A percentile compares a stretch with the other conserved stretches of the same genome.
phyloP scores from a whole-genome alignment of 2,888 invertebrate genomes.

The Geophilus truncorum region DNA sequence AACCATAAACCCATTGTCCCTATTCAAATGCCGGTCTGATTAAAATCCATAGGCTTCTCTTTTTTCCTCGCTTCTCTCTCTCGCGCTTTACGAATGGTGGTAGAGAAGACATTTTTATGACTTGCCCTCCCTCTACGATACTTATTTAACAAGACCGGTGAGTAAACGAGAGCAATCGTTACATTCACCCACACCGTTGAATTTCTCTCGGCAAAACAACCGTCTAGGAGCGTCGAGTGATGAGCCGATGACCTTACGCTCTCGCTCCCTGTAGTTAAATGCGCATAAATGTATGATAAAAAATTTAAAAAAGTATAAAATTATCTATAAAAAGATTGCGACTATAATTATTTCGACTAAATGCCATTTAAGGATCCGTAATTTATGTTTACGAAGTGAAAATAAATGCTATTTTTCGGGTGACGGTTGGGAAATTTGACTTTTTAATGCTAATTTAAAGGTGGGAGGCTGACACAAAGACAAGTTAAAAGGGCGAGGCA shows the following conservation, averaged over 20 bases:
- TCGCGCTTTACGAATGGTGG: neutral
- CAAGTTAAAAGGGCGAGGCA: neutral
- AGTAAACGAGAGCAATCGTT: conserved; percentile 27
- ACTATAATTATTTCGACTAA: neutral
- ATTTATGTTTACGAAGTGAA: neutral
- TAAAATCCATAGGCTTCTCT: conserved; percentile 33
- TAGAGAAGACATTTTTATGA: conserved; percentile 31
- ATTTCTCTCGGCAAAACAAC: neutral
- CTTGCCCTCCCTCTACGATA: conserved; percentile 29
- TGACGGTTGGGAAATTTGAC: neutral
- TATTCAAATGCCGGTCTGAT: conserved; percentile 33
- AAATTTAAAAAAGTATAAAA: no score
- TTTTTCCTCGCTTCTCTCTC: conserved; percentile 21
- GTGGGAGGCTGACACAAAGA: conserved; percentile 9
- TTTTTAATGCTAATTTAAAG: neutral
- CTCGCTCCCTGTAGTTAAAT: neutral
- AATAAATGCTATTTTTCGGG: neutral
- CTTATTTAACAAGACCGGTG: conserved; percentile 33
- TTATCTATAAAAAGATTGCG: neutral
- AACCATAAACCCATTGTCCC: conserved; percentile 34
- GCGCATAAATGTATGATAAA: neutral
- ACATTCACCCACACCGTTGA: conserved; percentile 11
- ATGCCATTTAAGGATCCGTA: neutral
- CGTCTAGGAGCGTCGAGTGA: neutral
- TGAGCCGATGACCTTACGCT: conserved; percentile 7